Percentiles rank a stretch among this genome's conserved stretches.
phyloP scores from a whole-genome alignment of 2,797 vertebrate genomes.

The Alcedo atthis region DNA sequence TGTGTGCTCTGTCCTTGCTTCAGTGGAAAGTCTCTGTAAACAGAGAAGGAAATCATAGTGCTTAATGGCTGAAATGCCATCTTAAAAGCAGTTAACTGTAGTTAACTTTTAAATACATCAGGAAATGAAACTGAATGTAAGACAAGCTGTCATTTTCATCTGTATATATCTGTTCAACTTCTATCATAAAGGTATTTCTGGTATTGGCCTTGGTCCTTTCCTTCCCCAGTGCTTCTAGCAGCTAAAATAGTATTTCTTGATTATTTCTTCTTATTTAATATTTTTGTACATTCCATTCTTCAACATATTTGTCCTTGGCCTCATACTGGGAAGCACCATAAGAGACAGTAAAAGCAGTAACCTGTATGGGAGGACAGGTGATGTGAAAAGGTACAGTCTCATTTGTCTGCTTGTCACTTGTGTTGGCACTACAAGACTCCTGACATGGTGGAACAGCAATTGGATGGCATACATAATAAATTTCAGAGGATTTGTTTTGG shows the following conservation, averaged over 20 bases:
- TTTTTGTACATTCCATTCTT: neutral
- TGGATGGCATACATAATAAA: neutral
- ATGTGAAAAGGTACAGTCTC: neutral
- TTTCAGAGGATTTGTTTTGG: neutral
- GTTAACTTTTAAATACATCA: neutral
- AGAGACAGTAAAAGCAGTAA: neutral
- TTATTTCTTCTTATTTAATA: neutral
- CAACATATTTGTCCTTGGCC: neutral
- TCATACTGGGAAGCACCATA: neutral
- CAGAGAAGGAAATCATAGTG: neutral
- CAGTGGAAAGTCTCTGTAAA: neutral
- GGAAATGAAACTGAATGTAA: neutral
- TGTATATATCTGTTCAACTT: neutral
- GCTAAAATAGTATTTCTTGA: neutral
- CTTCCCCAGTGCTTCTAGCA: neutral
- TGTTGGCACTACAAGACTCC: neutral
- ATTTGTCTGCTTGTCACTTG: neutral
- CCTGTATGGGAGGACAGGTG: neutral
- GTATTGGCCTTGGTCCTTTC: neutral
- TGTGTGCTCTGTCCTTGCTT: neutral
- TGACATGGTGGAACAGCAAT: neutral
- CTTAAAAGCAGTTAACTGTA: neutral
- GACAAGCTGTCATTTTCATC: neutral
- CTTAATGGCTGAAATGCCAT: neutral
- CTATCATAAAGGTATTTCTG: neutral